Conservation (phyloP, 2,888 invertebrate genomes). For the Tenthredo notha region DNA sequence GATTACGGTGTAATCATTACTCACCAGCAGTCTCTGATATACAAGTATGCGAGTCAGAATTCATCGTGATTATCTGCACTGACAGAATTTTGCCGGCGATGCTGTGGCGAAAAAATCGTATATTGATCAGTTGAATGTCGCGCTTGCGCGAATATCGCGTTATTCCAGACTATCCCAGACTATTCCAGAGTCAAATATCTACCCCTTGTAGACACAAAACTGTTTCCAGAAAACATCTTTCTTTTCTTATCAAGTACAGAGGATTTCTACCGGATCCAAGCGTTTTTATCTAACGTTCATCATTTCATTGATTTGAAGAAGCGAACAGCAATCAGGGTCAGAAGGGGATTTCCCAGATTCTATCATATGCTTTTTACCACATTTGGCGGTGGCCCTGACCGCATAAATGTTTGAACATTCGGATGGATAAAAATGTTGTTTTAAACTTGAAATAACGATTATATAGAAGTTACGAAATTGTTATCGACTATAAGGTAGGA, state of each 20-base stretch:
- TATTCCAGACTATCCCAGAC: neutral
- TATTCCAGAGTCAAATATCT: slow-evolving; percentile 18
- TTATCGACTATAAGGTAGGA: too few species aligned
- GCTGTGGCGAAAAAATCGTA: slow-evolving; percentile 42
- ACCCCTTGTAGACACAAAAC: neutral
- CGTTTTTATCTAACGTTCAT: neutral
- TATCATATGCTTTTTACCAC: neutral
- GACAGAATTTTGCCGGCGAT: slow-evolving; percentile 8
- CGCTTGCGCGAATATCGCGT: slow-evolving; percentile 24
- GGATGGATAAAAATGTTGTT: neutral
- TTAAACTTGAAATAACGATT: too few species aligned
- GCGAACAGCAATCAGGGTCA: neutral
- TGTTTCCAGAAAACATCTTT: neutral
- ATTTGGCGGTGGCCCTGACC: neutral
- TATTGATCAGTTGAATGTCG: slow-evolving; percentile 39
- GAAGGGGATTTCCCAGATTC: neutral
- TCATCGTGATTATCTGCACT: slow-evolving; percentile 56
- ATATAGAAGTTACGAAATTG: too few species aligned
- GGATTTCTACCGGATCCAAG: neutral
- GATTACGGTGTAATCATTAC: slow-evolving; percentile 50
- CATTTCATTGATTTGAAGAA: neutral
- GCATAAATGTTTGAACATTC: neutral
- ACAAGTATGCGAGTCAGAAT: slow-evolving; percentile 66
- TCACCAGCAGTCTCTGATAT: slow-evolving; percentile 67
- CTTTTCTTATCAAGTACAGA: neutral